Evolutionary conservation across 1,140 invertebrate genomes (phyloP).

Genomic region (Cherax quadricarinatus): DNA sequence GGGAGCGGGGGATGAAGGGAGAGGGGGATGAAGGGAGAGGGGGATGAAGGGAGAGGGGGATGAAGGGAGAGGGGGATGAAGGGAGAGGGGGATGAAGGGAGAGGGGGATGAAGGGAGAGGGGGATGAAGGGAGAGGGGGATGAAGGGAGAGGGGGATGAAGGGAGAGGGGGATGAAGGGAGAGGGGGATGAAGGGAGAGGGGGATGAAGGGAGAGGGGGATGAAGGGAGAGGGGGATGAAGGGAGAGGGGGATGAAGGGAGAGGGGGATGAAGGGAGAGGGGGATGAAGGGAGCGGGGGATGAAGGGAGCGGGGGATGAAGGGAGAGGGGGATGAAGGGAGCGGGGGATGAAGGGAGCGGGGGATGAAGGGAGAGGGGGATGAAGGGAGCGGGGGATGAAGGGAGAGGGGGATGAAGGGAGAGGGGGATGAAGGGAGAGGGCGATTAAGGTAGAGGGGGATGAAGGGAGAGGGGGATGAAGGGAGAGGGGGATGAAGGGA

Average conservation of each 20-base stretch:
- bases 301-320: too few relatives aligned
- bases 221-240: background rate
- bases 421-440: background rate
- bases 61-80: background rate
- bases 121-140: background rate
- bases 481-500: background rate
- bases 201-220: background rate
- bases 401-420: background rate
- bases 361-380: background rate
- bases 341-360: background rate
- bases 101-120: background rate
- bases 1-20: background rate
- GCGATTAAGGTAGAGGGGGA: too few relatives aligned
- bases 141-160: too few relatives aligned
- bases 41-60: background rate
- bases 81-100: background rate
- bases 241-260: background rate
- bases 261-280: background rate
- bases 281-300: background rate
- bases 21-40: background rate
- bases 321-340: background rate
- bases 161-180: background rate
- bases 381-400: background rate
- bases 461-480: conserved; percentile 3
- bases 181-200: background rate